Evolutionary conservation across 2,113 vertebrate species (phyloP).

Genomic region (Oxyura jamaicensis): DNA sequence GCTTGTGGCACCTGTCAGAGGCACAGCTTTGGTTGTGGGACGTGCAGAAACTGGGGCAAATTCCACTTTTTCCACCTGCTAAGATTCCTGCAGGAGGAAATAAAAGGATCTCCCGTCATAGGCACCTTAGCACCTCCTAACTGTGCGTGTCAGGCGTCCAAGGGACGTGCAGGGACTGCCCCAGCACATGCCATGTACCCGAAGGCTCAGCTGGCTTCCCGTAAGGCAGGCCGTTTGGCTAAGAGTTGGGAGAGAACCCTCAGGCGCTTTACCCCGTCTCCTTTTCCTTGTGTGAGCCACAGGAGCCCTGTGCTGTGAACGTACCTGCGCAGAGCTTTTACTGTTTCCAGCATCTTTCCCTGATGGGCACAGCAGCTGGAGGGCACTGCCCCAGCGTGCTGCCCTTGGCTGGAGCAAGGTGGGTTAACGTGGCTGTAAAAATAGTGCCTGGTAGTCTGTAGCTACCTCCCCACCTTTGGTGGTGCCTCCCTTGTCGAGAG

Average conservation of each 20-base stretch:
- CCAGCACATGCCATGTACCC: neutral
- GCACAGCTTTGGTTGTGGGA: neutral
- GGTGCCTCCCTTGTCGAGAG: neutral
- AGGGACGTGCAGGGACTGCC: neutral
- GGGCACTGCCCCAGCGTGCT: neutral
- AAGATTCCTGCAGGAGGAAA: neutral
- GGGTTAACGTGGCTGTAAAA: neutral
- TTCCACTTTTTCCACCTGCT: neutral
- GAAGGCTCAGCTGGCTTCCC: neutral
- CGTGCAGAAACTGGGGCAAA: fast-evolving
- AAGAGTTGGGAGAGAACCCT: neutral
- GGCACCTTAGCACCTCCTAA: neutral
- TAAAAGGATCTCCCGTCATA: fast-evolving
- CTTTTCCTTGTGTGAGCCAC: neutral
- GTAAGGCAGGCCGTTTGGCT: neutral
- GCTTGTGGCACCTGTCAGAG: neutral
- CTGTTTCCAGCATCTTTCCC: neutral
- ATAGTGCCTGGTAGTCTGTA: too few relatives aligned
- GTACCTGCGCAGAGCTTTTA: neutral
- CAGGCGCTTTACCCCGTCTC: fast-evolving
- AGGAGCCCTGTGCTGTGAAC: neutral
- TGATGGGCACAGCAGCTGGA: neutral
- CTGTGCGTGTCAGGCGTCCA: neutral
- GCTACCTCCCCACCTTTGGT: neutral
- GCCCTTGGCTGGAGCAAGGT: neutral